Evolutionary conservation across 2,113 vertebrate species (phyloP).

Genomic region (Calidris pugnax): DNA sequence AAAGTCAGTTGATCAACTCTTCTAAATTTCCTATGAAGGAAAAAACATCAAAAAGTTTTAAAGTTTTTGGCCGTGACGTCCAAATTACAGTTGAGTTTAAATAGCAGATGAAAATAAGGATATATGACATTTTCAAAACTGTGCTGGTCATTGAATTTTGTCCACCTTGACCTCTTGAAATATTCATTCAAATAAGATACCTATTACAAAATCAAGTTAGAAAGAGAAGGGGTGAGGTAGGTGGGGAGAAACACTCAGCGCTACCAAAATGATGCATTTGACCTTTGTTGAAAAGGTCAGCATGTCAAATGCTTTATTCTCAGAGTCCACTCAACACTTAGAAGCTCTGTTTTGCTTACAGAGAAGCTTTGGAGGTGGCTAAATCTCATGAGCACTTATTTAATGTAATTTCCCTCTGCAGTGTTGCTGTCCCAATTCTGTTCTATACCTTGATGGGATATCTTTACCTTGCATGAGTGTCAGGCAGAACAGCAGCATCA

Average conservation of each 20-base stretch:
- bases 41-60: not conserved
- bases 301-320: constrained; percentile 27
- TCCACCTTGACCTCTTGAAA: not conserved
- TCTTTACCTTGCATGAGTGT: not conserved
- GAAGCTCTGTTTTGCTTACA: not conserved
- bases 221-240: not conserved
- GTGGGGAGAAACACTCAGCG: not conserved
- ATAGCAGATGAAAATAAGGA: not conserved
- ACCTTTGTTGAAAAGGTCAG: constrained; percentile 48
- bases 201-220: constrained; percentile 11
- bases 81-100: not conserved
- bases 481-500: constrained; percentile 31
- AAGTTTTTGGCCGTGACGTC: not conserved
- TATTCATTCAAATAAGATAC: not conserved
- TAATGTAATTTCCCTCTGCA: not conserved
- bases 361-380: not conserved
- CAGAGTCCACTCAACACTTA: constrained; percentile 26
- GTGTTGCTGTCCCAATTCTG: not conserved
- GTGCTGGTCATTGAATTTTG: not conserved
- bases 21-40: not conserved
- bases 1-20: constrained; percentile 42
- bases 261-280: constrained; percentile 19
- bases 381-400: not conserved
- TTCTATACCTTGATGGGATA: not conserved
- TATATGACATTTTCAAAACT: not conserved